Conservation (phyloP, 2,797 vertebrate genomes). For the Rhinatrema bivittatum region DNA sequence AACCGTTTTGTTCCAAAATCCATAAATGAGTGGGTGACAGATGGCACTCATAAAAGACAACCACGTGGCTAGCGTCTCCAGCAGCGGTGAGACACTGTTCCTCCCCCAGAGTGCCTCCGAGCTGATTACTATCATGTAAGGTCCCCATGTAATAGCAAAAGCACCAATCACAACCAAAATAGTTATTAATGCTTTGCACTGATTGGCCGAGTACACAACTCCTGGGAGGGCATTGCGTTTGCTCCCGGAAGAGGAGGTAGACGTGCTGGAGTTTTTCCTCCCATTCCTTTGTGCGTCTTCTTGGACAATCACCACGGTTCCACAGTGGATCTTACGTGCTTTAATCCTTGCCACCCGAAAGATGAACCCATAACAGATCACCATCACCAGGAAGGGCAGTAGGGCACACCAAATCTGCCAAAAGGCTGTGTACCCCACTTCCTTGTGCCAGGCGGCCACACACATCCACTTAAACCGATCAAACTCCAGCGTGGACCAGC, state of each 20-base stretch:
- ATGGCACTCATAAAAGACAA: conserved; percentile 88
- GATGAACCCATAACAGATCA: conserved; percentile 89
- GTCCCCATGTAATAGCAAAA: conserved; percentile 88
- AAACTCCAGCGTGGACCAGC: conserved; percentile 92
- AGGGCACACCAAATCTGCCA: conserved; percentile 92
- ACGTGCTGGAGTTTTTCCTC: conserved; percentile 91
- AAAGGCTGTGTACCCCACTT: conserved; percentile 80
- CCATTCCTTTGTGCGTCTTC: conserved; percentile 69
- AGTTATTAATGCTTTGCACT: conserved; percentile 93
- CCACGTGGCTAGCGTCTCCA: conserved; percentile 92
- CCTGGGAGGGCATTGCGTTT: conserved; percentile 66
- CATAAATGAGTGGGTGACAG: conserved; percentile 94
- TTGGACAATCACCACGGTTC: conserved; percentile 70
- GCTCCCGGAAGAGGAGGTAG: conserved; percentile 85
- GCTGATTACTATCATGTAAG: conserved; percentile 85
- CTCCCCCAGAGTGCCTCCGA: conserved; percentile 87
- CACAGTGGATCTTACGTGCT: conserved; percentile 92
- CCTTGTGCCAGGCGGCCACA: conserved; percentile 88
- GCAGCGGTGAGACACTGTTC: conserved; percentile 72
- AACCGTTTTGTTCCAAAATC: conserved; percentile 97
- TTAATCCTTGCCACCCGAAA: conserved; percentile 93
- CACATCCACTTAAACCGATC: conserved; percentile 95
- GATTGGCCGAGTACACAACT: conserved; percentile 88
- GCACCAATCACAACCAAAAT: conserved; percentile 93
- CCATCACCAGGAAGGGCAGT: conserved; percentile 78